phyloP scores from a whole-genome alignment of 2,888 invertebrate species.

The Melikaiella ostensackeni region DNA sequence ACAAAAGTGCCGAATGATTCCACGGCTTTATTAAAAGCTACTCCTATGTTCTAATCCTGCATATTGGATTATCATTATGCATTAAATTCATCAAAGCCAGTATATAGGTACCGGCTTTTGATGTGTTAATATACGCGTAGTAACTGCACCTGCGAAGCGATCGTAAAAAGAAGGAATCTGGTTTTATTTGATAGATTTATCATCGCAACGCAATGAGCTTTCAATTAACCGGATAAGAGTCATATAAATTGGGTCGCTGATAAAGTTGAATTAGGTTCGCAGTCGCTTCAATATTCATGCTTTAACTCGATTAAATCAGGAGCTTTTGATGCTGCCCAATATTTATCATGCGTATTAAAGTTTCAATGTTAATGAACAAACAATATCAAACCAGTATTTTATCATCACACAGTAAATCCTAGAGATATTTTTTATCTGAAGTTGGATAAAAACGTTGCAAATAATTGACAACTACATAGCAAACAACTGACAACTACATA shows the following conservation, averaged over 20 bases:
- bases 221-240: conserved; percentile 19
- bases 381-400: neutral
- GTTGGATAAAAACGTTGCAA: too few species aligned
- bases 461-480: too few species aligned
- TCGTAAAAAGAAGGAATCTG: neutral
- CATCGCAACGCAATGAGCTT: conserved; percentile 24
- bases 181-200: conserved; percentile 20
- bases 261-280: conserved; percentile 28
- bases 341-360: neutral
- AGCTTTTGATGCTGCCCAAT: neutral
- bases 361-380: neutral
- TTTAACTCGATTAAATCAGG: conserved; percentile 31
- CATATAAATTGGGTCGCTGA: conserved; percentile 1
- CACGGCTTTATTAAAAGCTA: conserved; percentile 6
- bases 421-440: too few species aligned
- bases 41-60: neutral
- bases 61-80: neutral
- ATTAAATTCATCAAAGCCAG: neutral
- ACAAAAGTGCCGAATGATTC: conserved; percentile 22
- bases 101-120: conserved; percentile 14
- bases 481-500: too few species aligned
- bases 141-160: neutral
- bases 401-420: too few species aligned
- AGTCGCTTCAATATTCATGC: conserved; percentile 13
- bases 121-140: conserved; percentile 20